Base-by-base conservation (phyloP, 2,113 vertebrate species). In the Python bivittatus region DNA sequence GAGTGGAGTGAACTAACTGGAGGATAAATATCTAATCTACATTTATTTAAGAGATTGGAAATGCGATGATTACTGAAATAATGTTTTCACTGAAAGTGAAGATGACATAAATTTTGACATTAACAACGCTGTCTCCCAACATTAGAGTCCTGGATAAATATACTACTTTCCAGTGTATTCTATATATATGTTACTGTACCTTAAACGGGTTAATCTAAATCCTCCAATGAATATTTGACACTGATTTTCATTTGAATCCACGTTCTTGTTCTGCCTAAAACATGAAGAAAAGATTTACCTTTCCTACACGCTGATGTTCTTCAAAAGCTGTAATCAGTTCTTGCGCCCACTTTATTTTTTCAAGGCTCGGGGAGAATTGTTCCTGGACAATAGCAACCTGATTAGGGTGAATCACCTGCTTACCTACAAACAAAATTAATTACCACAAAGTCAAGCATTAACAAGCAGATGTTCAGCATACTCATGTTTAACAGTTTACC, bases 391-490 rank as follows among this genome's bases (percentile, higher is more conserved):
- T 96, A 61, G 98, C 96, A 93, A 99, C 97, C 97, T 99, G 99
- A 96, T 98, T 98, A 33, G 99, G 99, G 97, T 99, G 99, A 97
- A 99, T 99, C 96, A 99, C 99, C 98, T 99, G 99, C 97, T 99
- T 99, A 97, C 99, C 99, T 99, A 97, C 92, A 93, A 97, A 97
- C 94, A 96, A 97, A 96, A 95, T 97, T 94, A 96, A 96, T 95
- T 97, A 97, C 95, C 96, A 86, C 88, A 90, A 96, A 97, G 96
- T 96, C 95, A 96, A 89, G 84, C 93, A 97, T 96, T 91, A 94
- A 96, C 97, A 96, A 96, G 96, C 96, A 97, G 96, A 98, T 96
- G 96, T 96, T 97, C 97, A 96, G 94, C 96, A 96, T 93, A 96
- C 93, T 60, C 96, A 94, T 94, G 86, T 90, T 97, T 96, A 96